Conservation (phyloP, 2,797 vertebrate genomes). For the Fratercula arctica region DNA sequence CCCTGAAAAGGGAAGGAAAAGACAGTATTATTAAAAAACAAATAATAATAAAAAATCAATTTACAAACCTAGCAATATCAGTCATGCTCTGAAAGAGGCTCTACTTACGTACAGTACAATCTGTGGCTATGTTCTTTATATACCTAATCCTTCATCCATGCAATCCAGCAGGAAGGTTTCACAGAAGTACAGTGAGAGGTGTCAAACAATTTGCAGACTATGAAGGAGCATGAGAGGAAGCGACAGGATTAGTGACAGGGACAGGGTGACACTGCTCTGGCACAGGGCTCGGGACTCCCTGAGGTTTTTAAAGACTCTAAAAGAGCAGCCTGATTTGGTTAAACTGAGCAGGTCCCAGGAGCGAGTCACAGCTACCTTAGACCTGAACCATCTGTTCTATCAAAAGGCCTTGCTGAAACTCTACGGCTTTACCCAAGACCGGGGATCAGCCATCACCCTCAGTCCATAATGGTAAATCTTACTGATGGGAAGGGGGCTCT, state of each 20-base stretch:
- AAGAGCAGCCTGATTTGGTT: background rate
- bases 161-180: conserved; percentile 26
- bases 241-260: conserved; percentile 32
- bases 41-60: background rate
- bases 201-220: background rate
- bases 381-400: background rate
- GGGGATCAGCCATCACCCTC: background rate
- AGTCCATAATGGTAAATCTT: fast-evolving
- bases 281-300: background rate
- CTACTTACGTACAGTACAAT: background rate
- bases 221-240: conserved; percentile 4
- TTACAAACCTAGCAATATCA: background rate
- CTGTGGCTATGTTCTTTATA: background rate
- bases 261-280: background rate
- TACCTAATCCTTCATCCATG: conserved; percentile 31
- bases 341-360: background rate
- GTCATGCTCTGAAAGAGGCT: conserved; percentile 4
- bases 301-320: background rate
- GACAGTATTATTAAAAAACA: background rate
- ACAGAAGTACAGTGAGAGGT: background rate
- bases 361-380: background rate
- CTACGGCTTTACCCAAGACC: background rate
- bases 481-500: background rate
- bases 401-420: background rate
- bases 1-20: conserved; percentile 80